Percentiles rank a stretch among this genome's conserved stretches.
phyloP scores from a whole-genome alignment of 2,888 invertebrate species.

The Atrina japonica region DNA sequence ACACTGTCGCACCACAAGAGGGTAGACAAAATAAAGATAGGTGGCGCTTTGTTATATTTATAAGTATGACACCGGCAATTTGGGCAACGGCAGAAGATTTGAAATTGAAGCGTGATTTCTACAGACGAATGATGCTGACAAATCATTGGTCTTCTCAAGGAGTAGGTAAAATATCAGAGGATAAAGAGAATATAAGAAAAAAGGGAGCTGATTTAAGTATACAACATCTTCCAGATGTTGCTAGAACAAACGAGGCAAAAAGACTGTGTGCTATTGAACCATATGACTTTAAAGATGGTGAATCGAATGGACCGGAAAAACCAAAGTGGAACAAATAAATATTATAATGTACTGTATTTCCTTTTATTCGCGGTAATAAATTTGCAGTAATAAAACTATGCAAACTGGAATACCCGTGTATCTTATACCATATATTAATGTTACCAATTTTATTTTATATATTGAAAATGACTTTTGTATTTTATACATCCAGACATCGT shows the following conservation, averaged over 20 bases:
- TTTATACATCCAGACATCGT: too few species aligned
- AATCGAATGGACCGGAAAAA: slow-evolving; percentile 50
- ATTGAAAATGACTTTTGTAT: too few species aligned
- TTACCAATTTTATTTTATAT: too few species aligned
- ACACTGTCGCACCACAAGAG: slow-evolving; percentile 49
- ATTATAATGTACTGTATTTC: too few species aligned
- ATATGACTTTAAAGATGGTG: slow-evolving; percentile 56
- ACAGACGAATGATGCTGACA: slow-evolving; percentile 47
- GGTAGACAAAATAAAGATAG: slow-evolving; percentile 46
- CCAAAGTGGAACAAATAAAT: slow-evolving; percentile 29
- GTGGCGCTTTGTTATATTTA: slow-evolving; percentile 61
- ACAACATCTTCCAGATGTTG: slow-evolving; percentile 58
- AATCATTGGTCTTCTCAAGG: slow-evolving; percentile 58
- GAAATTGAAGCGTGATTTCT: slow-evolving; percentile 48
- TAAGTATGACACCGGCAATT: slow-evolving; percentile 60
- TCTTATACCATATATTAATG: too few species aligned
- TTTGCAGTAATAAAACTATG: too few species aligned
- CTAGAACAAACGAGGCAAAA: slow-evolving; percentile 58
- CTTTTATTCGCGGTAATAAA: background rate
- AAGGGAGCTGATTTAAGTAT: slow-evolving; percentile 31
- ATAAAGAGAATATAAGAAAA: background rate
- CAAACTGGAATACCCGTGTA: too few species aligned
- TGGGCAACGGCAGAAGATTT: slow-evolving; percentile 54
- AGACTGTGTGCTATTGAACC: slow-evolving; percentile 50
- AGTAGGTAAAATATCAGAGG: slow-evolving; percentile 25